Evolutionary conservation across 2,113 vertebrate species (phyloP).

Genomic region (Callaeas wilsoni): DNA sequence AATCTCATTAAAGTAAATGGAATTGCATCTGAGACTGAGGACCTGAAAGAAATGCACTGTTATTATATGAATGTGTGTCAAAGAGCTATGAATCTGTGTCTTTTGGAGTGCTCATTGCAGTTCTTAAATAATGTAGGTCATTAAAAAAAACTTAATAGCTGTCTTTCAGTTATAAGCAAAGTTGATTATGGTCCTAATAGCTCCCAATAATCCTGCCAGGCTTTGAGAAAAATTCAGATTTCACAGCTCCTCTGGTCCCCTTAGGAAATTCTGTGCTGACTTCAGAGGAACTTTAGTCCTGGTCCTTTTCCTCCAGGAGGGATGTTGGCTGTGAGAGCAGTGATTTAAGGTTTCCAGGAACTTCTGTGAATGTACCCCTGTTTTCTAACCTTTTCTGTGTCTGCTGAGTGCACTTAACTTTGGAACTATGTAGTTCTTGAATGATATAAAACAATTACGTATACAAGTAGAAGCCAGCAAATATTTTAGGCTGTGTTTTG

Average conservation of each 20-base stretch:
- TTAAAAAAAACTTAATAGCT: background rate
- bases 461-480: background rate
- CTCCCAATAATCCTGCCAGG: background rate
- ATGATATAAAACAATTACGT: background rate
- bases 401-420: background rate
- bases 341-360: background rate
- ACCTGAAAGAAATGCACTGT: background rate
- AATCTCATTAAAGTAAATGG: background rate
- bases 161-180: background rate
- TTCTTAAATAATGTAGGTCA: background rate
- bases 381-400: background rate
- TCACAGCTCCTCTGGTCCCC: background rate
- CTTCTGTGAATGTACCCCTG: background rate
- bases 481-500: background rate
- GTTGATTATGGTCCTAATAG: background rate
- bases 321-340: background rate
- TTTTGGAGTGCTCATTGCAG: background rate
- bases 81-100: background rate
- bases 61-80: background rate
- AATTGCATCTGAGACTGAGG: background rate
- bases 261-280: background rate
- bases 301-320: background rate
- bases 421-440: background rate
- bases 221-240: background rate
- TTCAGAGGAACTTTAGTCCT: background rate